Base-by-base conservation (phyloP, 2,888 invertebrate genomes). In the Schrankia costaestrigalis region DNA sequence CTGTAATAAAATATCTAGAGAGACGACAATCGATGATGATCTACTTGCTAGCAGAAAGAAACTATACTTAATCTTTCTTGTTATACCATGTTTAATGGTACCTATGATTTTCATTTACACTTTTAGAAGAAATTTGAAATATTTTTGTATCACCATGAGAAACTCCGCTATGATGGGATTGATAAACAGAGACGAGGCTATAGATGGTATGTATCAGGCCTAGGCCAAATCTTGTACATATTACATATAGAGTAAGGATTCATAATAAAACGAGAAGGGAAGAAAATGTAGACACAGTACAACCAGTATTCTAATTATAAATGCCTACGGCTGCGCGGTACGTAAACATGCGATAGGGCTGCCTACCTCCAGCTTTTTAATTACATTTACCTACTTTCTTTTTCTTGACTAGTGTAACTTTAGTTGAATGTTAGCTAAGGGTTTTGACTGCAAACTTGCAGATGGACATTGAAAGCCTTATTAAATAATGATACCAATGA, bases 61-160 rank as follows among this genome's bases (percentile, higher is more conserved):
- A 10, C 26, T 84, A 0, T n/a, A n/a, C n/a, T 26, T 72, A 0
- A 41, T 64, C 0, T 22, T 84, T 6, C 11, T 72, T 0, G 14
- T 56, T 0, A 46, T 83, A 29, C 77, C 79, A 0, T 43, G 49
- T 0, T 0, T 71, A 0, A 1, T 78, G 3, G 1, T 80, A 0
- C 68, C 78, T 0, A 11, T 74, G 7, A 36, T 54, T 0, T 22
- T 76, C 0, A 21, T 54, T 0, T 82, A 56, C 28, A 2, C 71
- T 0, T 80, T 71, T 6, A 76, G 88, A 30, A 90, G 90, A 43
- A 89, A 90, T 39, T 85, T 91, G 57, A 86, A 86, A 49, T 91
- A 92, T 55, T 91, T 89, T 46, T 84, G 81, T 24, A 88, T 91
- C 5, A 89, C 88, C 0, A 56, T 91, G 11, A 91, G 89, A 55